These are phyloP conservation scores for Formica exsecta DNA, from an alignment of 1,140 invertebrate genomes.

Conservation along the genomic window DNA sequence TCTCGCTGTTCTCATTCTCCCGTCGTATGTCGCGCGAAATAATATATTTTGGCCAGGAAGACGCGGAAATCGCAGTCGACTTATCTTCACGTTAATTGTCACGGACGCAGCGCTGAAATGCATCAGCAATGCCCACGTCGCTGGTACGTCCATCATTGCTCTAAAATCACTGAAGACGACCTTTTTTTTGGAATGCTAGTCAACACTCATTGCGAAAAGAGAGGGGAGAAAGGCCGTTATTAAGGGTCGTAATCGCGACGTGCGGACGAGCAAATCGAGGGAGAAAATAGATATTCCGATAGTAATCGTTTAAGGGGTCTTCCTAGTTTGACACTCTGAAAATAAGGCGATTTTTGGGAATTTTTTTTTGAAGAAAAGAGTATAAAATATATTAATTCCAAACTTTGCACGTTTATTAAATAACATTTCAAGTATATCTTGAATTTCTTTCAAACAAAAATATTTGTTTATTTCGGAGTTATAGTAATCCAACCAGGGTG, in stretches of 20 bases:
- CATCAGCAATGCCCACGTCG: constrained; percentile 69
- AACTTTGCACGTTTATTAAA: no score
- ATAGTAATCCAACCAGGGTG: no score
- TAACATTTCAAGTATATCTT: no score
- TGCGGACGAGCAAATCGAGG: neutral
- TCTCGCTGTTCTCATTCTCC: neutral
- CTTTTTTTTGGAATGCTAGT: neutral
- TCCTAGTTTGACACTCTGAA: no score
- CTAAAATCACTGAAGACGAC: constrained; percentile 56
- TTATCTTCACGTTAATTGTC: constrained; percentile 75
- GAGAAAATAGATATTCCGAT: neutral
- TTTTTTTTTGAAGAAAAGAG: no score
- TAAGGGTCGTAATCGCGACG: neutral
- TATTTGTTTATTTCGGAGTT: no score
- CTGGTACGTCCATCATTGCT: constrained; percentile 72
- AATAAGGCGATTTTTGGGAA: no score
- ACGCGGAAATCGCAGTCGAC: constrained; percentile 71
- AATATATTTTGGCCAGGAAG: constrained; percentile 71
- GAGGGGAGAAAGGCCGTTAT: neutral
- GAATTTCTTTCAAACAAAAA: no score
- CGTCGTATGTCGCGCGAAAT: constrained; percentile 54
- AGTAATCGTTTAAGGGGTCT: neutral
- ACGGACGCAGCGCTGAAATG: constrained; percentile 78
- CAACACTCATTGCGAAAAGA: neutral
- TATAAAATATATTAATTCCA: no score